Base-by-base conservation (phyloP, 2,888 invertebrate genomes). In the Drosophila nigricruria region DNA sequence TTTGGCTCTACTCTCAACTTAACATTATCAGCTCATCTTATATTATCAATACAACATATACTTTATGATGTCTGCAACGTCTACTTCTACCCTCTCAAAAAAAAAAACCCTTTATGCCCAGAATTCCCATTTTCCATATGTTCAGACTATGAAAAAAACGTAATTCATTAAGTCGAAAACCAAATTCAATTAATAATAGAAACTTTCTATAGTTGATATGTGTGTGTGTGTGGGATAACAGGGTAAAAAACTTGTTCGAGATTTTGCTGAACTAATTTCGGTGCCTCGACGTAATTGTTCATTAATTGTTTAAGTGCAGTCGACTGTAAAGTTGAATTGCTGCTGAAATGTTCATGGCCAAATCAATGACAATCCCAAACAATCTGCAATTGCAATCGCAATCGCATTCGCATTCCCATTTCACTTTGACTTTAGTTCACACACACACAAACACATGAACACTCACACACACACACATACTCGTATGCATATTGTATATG, bases 321-420 rank as follows among this genome's bases (percentile, higher is more conserved):
- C 70, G 49, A 63, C 52, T 69, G 64, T 73, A 27, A 49, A 49
- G 30, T 18, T 18, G 49, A 73, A 72, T 61, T 38, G 32, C 62
- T 65, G 56, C 34, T 65, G 36, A 70, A 77, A 66, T 74, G 77
- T 58, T 74, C 87, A 83, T 69, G 84, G 72, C 70, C 69, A 74
- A 80, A 87, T 83, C 83, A 86, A 82, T 82, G 70, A 70, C 69
- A 79, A 73, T 64, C 67, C 69, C 69, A 20, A 67, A 63, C 62
- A 86, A 88, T 80, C 81, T 53, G 60, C 58, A 66, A 34, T 73
- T 58, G 70, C 60, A 70, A 32, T 30, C 18, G 27, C 47, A 52
- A 10, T 49, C 47, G 30, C 49, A 47, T 25, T 45, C 43, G 23
- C 54, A 69, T 47, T 80, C 63, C 67, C 58, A 71, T 74, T 88